These are phyloP conservation scores for Apis florea DNA, from an alignment of 1,140 invertebrate species.

Conservation along the genomic window DNA sequence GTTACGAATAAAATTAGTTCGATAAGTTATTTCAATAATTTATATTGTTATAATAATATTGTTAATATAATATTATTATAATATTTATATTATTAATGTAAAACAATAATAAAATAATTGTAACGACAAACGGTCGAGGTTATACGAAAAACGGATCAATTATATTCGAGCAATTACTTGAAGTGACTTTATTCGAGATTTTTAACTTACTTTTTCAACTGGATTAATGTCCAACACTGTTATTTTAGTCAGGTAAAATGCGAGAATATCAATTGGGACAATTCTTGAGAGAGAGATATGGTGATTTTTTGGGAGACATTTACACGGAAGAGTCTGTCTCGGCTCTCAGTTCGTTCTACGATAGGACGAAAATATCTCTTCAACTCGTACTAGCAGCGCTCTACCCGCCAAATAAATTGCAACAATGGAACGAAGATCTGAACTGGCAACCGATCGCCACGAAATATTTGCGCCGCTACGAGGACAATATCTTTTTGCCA, in stretches of 20 bases:
- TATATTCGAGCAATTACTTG: no score
- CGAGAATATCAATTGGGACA: slow-evolving; percentile 76
- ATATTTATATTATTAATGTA: no score
- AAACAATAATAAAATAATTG: no score
- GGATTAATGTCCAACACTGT: not conserved
- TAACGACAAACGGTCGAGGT: no score
- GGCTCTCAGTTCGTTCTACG: slow-evolving; percentile 79
- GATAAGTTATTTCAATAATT: no score
- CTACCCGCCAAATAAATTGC: slow-evolving; percentile 78
- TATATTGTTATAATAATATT: no score
- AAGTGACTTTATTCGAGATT: no score
- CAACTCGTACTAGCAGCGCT: slow-evolving; percentile 81
- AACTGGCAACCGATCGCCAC: slow-evolving; percentile 83
- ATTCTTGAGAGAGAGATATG: slow-evolving; percentile 76
- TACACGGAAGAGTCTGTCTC: slow-evolving; percentile 76
- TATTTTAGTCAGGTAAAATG: slow-evolving; percentile 78
- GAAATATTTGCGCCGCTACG: slow-evolving; percentile 72
- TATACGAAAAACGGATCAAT: no score
- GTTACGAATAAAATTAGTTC: no score
- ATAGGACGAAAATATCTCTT: slow-evolving; percentile 82
- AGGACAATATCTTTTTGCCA: slow-evolving; percentile 73
- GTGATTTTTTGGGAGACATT: slow-evolving; percentile 71
- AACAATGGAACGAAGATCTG: slow-evolving; percentile 78
- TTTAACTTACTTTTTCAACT: no score
- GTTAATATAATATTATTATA: no score